Conservation (phyloP, 2,888 invertebrate genomes). For the Drosophila borborema region DNA sequence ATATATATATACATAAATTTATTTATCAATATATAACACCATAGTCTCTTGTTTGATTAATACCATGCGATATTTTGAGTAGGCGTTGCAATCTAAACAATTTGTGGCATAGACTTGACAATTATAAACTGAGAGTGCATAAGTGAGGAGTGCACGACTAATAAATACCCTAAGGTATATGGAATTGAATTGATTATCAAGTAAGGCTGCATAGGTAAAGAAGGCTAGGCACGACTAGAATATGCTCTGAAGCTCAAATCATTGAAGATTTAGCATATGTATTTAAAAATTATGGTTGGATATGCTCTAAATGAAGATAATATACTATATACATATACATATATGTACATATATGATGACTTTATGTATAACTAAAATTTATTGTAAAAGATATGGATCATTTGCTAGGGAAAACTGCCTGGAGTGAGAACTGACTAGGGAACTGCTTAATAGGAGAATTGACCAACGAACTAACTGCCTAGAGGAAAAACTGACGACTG, state of each 20-base stretch:
- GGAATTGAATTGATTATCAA: background rate
- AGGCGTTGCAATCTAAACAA: constrained; percentile 23
- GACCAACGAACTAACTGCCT: background rate
- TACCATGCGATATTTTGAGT: background rate
- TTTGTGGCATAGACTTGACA: constrained; percentile 15
- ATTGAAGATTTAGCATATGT: background rate
- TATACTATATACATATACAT: too few relatives aligned
- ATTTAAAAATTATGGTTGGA: background rate
- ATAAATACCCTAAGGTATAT: background rate
- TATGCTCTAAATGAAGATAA: too few relatives aligned
- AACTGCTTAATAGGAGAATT: background rate
- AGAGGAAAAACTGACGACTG: background rate
- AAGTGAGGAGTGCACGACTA: background rate
- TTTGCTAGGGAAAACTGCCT: background rate
- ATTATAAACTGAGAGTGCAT: constrained; percentile 9
- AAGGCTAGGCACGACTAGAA: background rate
- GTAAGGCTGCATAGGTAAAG: background rate
- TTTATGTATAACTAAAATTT: background rate
- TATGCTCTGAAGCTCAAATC: background rate
- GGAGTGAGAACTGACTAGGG: background rate
- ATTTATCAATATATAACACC: background rate
- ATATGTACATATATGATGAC: background rate
- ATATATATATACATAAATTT: background rate
- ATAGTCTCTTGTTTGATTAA: constrained; percentile 1
- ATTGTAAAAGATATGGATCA: background rate